Base-by-base conservation (phyloP, 2,888 invertebrate genomes). In the Sarcophaga carnaria region DNA sequence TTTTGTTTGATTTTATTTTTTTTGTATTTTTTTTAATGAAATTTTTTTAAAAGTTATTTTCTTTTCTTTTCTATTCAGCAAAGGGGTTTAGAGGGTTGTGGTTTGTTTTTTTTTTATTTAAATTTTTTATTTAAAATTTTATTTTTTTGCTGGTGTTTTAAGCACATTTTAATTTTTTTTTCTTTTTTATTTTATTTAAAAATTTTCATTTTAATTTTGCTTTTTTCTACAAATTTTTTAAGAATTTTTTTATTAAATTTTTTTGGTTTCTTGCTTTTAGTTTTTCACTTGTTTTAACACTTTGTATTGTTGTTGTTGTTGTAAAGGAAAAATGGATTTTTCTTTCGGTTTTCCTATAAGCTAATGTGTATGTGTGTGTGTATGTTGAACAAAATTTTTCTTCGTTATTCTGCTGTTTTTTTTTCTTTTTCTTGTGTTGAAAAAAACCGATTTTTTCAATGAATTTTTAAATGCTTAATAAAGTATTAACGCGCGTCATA, bases 401-500 rank as follows among this genome's bases (percentile, higher is more conserved):
- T 37, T 37, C 37, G 37, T 87, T 80, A 67, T 87, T 76, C 71
- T 77, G 80, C 62, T 63, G 47, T 64, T 77, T 64, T 77, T 76
- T 66, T 64, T 85, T 76, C 49, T 86, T 88, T 66, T 78, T 78
- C 85, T 87, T 89, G 59, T 62, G 69, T 72, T 37, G 67, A 78
- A 66, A 88, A 89, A 86, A 84, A 84, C 89, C 88, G 88, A 87
- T 89, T 89, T 89, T 88, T 85, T 86, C 83, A 70, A 67, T 81
- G 79, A 17, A 78, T 72, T 80, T 80, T 69, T 85, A 60, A 79
- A 86, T 89, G 89, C 90, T 90, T 88, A 70, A 74, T 77, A 88
- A 85, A 80, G 70, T 88, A 86, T 89, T 88, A 62, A 90, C 89
- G 90, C 90, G 90, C 93, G 91, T 90, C 91, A 90, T 86, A 88